Base-by-base conservation (phyloP, 1,140 invertebrate species). In the Drosophila melanica region DNA sequence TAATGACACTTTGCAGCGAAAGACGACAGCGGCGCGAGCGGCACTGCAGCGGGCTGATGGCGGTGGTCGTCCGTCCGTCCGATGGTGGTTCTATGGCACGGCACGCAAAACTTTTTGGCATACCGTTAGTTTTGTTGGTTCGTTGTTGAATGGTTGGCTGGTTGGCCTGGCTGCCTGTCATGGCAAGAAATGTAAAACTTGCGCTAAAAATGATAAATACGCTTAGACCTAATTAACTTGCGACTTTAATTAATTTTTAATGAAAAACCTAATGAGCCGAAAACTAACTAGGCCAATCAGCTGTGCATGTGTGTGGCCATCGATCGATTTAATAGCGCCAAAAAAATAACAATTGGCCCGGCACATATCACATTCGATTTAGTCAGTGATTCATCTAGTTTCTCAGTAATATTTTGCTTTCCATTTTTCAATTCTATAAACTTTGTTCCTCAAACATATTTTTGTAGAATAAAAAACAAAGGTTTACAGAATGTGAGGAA, bases 221-320 rank as follows among this genome's bases (percentile, higher is more conserved):
- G 84, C 84, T 89, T 89, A 87, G 85, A 89, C 84, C 81, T 89
- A 89, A 89, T 89, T 89, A 89, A 89, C 84, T 89, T 79, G 85
- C 79, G 70, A 89, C 84, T 89, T 89, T 89, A 89, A 89, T 89
- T 89, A 84, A 89, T 89, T 90, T 89, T 84, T 89, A 89, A 89
- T 89, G 85, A 89, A 89, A 89, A 84, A 89, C 67, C 78, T 89
- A 89, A 89, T 89, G 84, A 89, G 84, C 74, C 84, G 79, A 79
- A 79, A 89, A 90, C 84, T 77, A 77, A 84, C 64, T 53, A 64
- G 65, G 55, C 51, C 68, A 75, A 58, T 59, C 48, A 54, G 53
- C 10, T 23, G n/a, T 27, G 44, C 44, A 65, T 42, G 60, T 50
- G 39, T 20, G 8, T n/a, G 18, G 47, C 41, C 51, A 70, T 1